Percentiles rank a stretch among this genome's conserved stretches.
Conservation (phyloP, 2,888 invertebrate genomes). For the Drosophila crucigera region DNA sequence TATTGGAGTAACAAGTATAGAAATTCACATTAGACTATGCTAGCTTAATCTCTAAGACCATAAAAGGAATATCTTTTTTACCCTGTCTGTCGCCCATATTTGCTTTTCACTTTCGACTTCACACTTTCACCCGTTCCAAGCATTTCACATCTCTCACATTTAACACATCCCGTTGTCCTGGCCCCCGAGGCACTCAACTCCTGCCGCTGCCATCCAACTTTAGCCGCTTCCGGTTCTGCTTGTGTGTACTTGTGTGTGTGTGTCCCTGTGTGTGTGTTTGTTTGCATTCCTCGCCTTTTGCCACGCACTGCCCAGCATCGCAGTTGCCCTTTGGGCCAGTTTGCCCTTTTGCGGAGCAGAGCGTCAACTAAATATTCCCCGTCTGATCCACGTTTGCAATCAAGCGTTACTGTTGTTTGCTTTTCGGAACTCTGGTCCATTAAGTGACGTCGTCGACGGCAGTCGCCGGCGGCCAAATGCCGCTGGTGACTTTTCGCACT, state of each 20-base stretch:
- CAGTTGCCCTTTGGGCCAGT: conserved; percentile 27
- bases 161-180: conserved; percentile 68
- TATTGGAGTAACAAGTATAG: neutral
- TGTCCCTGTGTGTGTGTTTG: conserved; percentile 27
- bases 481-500: conserved; percentile 75
- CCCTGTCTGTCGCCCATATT: conserved; percentile 34
- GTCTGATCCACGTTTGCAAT: conserved; percentile 67
- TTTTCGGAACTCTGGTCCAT: conserved; percentile 79
- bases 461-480: conserved; percentile 40
- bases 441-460: conserved; percentile 61
- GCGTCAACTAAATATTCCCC: conserved; percentile 52
- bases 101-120: conserved; percentile 44
- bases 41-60: neutral
- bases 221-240: conserved; percentile 67
- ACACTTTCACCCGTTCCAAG: conserved; percentile 43
- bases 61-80: conserved; percentile 2
- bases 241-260: conserved; percentile 1
- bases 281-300: conserved; percentile 65
- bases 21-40: neutral
- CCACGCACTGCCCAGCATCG: conserved; percentile 39
- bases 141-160: conserved; percentile 54
- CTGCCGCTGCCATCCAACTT: conserved; percentile 47
- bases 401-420: conserved; percentile 80
- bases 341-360: conserved; percentile 63
- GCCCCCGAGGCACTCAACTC: conserved; percentile 44